phyloP scores from a whole-genome alignment of 2,888 invertebrate species.

The Smittia aterrima region DNA sequence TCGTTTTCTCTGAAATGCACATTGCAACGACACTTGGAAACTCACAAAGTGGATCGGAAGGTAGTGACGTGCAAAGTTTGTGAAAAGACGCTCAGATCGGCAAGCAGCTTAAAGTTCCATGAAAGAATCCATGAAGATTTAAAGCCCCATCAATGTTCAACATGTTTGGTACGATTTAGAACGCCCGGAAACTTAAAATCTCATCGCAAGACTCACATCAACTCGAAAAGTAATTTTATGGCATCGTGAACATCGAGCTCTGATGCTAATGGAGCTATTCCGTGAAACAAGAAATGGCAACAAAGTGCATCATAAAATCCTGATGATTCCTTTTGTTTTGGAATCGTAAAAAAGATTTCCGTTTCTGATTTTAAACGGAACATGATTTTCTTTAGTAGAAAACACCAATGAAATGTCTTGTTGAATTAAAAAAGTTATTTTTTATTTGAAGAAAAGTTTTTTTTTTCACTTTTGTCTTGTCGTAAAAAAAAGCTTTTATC shows the following conservation, averaged over 20 bases:
- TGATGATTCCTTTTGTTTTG: background rate
- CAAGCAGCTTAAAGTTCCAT: background rate
- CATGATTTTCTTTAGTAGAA: too few relatives aligned
- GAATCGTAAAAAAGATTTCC: too few relatives aligned
- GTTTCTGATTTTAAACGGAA: too few relatives aligned
- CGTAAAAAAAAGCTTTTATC: too few relatives aligned
- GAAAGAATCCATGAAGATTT: background rate
- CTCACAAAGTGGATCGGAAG: background rate
- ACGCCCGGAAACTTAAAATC: background rate
- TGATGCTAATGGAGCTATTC: background rate
- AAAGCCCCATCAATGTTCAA: background rate
- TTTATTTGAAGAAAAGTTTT: too few relatives aligned
- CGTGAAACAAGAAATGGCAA: background rate
- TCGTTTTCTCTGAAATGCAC: conserved; percentile 11
- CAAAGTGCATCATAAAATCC: background rate
- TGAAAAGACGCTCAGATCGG: background rate
- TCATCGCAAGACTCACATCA: background rate
- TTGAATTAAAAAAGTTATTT: too few relatives aligned
- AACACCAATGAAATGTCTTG: too few relatives aligned
- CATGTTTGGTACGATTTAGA: background rate
- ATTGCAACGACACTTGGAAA: background rate
- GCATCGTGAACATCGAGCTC: too few relatives aligned
- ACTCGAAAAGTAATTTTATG: too few relatives aligned
- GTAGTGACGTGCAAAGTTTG: background rate
- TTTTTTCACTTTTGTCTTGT: too few relatives aligned